phyloP scores from a whole-genome alignment of 2,797 vertebrate species.

The Dendrocincla tyrannina region DNA sequence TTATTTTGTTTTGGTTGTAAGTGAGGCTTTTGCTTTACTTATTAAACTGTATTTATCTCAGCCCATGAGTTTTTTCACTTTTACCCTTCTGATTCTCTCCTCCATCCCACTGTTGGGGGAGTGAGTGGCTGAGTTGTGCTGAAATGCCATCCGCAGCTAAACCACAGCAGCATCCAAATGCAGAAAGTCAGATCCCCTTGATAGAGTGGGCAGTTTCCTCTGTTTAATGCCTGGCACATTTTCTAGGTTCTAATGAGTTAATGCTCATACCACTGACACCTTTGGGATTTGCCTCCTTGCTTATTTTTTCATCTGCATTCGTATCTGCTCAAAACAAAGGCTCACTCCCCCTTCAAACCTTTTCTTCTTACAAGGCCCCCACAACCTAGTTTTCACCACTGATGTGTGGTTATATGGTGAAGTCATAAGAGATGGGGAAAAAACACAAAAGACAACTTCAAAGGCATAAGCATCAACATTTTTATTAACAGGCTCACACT shows the following conservation, averaged over 20 bases:
- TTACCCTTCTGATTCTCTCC: not conserved
- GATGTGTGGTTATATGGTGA: not conserved
- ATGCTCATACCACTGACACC: rapidly evolving
- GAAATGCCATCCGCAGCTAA: not conserved
- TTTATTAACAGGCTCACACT: not conserved
- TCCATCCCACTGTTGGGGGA: not conserved
- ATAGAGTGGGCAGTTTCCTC: not conserved
- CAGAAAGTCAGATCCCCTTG: not conserved
- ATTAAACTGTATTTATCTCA: not conserved
- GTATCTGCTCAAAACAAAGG: not conserved
- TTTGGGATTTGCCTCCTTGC: not conserved
- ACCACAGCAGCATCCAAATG: not conserved
- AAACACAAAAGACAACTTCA: not conserved
- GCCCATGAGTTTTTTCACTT: not conserved
- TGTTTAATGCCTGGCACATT: not conserved
- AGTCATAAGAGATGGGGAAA: no score
- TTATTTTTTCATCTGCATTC: not conserved
- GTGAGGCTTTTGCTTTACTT: not conserved
- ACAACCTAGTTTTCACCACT: not conserved
- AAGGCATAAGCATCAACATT: not conserved
- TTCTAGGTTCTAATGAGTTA: not conserved
- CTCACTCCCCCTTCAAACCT: not conserved
- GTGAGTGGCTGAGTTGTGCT: not conserved
- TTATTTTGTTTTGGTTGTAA: not conserved
- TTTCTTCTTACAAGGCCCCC: not conserved